Evolutionary conservation across 2,888 invertebrate species (phyloP).

Genomic region (Nipponacmea schrenckii): DNA sequence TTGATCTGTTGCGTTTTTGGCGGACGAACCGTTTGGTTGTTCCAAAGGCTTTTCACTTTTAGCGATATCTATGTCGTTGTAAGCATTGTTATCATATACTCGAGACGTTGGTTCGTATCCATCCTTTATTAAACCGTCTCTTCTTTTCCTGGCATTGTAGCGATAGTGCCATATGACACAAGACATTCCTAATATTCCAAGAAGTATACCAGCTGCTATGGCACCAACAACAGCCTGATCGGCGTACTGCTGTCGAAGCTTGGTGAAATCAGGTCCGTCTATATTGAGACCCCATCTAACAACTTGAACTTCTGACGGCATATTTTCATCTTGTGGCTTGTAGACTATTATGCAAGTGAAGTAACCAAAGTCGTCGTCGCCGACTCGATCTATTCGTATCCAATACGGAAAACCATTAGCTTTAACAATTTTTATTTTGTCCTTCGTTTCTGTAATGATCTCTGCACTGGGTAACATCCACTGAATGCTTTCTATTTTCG

Average conservation of each 20-base stretch:
- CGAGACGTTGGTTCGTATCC: not conserved
- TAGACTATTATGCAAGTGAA: slow-evolving; percentile 33
- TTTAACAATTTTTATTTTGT: not conserved
- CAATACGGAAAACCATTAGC: not conserved
- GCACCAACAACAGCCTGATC: slow-evolving; percentile 52
- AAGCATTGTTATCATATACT: not conserved
- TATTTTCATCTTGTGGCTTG: not conserved
- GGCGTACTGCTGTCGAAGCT: slow-evolving; percentile 42
- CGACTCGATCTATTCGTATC: slow-evolving; percentile 20
- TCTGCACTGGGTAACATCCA: slow-evolving; percentile 23
- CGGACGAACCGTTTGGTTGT: slow-evolving; percentile 21
- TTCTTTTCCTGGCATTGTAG: not conserved
- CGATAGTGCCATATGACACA: slow-evolving; percentile 44
- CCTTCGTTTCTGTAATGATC: slow-evolving; percentile 10
- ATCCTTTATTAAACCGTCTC: not conserved
- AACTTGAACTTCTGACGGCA: slow-evolving; percentile 18
- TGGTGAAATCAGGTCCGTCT: slow-evolving; percentile 49
- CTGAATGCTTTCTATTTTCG: not conserved
- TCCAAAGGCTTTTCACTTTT: not conserved
- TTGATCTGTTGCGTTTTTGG: not conserved
- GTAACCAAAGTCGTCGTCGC: slow-evolving; percentile 33
- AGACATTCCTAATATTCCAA: slow-evolving; percentile 36
- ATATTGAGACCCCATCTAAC: slow-evolving; percentile 48
- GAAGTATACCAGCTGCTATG: slow-evolving; percentile 48
- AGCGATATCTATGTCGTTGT: not conserved